phyloP scores from a whole-genome alignment of 2,797 vertebrate species.

The Tinamus major region DNA sequence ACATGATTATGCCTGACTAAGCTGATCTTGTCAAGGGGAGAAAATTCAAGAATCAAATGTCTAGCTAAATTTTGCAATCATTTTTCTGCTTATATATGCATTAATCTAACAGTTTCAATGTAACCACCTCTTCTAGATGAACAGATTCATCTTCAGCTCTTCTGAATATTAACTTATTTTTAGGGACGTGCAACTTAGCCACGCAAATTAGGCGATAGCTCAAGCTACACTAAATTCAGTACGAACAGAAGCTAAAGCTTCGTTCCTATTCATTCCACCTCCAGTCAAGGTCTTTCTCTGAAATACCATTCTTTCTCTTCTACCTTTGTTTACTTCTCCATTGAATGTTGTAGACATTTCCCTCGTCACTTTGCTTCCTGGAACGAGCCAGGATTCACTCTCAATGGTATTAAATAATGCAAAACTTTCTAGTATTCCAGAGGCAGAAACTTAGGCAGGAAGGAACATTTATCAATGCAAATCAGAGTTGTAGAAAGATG shows the following conservation, averaged over 20 bases:
- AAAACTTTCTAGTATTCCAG: not conserved
- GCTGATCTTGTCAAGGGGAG: not conserved
- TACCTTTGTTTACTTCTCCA: not conserved
- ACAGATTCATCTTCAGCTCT: fast-evolving
- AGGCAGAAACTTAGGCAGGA: not conserved
- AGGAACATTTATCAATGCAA: not conserved
- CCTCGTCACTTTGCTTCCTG: not conserved
- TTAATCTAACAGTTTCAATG: not conserved
- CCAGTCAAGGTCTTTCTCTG: not conserved
- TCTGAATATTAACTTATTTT: not conserved
- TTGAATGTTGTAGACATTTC: not conserved
- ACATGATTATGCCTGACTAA: not conserved
- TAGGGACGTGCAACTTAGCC: fast-evolving
- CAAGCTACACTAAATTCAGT: not conserved
- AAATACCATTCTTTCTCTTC: not conserved
- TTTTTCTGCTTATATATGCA: not conserved
- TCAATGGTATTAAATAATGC: not conserved
- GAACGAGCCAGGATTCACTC: not conserved
- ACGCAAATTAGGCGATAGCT: not conserved
- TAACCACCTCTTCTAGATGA: not conserved
- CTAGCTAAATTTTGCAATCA: not conserved
- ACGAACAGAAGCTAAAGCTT: not conserved
- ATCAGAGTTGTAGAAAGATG: not conserved
- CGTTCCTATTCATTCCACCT: not conserved
- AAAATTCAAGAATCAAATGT: not conserved